Evolutionary conservation across 1,140 invertebrate genomes (phyloP), one percentile per base, ranked within the genome.

Genomic region (Tetragonula clypearis): DNA sequence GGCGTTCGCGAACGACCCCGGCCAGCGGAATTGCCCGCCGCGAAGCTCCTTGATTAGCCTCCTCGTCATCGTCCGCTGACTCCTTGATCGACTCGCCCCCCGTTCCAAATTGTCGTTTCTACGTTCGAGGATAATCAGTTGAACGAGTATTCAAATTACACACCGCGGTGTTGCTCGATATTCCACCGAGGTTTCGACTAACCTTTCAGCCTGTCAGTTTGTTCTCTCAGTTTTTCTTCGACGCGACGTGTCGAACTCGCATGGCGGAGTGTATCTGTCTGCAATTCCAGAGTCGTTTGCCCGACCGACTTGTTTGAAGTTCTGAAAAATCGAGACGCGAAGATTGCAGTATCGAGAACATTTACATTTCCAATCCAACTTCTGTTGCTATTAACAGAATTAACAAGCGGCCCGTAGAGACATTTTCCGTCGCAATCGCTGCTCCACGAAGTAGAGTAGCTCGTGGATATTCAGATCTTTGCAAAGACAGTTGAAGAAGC

Each of bases 91-190:
- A 78, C 75, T 78, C 23, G 35, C 14, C 19, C 15, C 35, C 15
- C 35, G 23, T 6, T 65, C 35, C 0, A 53, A 78, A 65, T 49
- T 53, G 41, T 49, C 58, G 58, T 65, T 49, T 19, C 23, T n/a
- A 26, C 26, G n/a, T 15, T 26, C 11, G n/a, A 55, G 19, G n/a
- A 74, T 74, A 74, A 74, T 74, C 55, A 74, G 72, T 55, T n/a
- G 72, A 74, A 74, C 71, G 71, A 14, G n/a, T 56, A 30, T 75
- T 75, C 53, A 56, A 75, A 75, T 75, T 56, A 55, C 21, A 75
- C 53, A 56, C 17, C 53, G 1, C 21, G 73, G 11, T 30, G 53
- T 53, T 56, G 5, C 53, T 56, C 17, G 9, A 30, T 55, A 56
- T 14, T 12, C 26, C 15, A 9, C 5, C 56, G 15, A 19, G 65